Conservation (phyloP, 1,140 invertebrate species). For the Brachionus plicatilis region DNA sequence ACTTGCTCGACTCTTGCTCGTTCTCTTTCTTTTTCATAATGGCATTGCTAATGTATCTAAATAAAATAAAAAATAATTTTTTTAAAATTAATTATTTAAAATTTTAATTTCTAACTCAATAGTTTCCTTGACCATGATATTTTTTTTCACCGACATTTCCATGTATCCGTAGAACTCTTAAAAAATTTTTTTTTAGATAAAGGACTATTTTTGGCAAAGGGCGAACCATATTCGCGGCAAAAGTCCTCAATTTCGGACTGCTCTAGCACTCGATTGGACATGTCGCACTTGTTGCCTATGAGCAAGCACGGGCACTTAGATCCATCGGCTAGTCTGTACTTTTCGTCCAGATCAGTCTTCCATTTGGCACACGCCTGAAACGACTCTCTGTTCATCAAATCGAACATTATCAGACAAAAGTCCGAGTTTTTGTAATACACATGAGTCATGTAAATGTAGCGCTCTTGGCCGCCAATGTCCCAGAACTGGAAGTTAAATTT, state of each 20-base stretch:
- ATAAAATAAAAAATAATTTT: not conserved
- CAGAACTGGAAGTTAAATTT: conserved; percentile 39
- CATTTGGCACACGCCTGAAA: conserved; percentile 27
- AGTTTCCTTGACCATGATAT: conserved; percentile 40
- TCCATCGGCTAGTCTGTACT: not conserved
- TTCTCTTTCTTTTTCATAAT: conserved; percentile 17
- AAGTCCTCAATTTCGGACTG: conserved; percentile 33
- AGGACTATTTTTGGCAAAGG: not conserved
- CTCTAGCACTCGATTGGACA: conserved; percentile 13
- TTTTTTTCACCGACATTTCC: conserved; percentile 38
- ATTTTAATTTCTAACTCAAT: not conserved
- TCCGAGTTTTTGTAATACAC: conserved; percentile 39
- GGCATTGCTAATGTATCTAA: conserved; percentile 21
- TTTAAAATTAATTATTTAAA: not conserved
- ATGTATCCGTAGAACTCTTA: conserved; percentile 39
- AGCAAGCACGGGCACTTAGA: conserved; percentile 30
- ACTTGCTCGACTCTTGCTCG: not conserved
- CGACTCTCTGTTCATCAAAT: conserved; percentile 33
- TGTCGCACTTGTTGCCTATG: conserved; percentile 34
- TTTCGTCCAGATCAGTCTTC: conserved; percentile 33
- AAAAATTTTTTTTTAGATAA: not conserved
- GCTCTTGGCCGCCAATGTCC: conserved; percentile 40
- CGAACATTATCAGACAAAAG: conserved; percentile 39
- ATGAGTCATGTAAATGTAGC: conserved; percentile 38
- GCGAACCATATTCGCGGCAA: conserved; percentile 16